phyloP scores from a whole-genome alignment of 2,797 vertebrate genomes.

The Hybognathus amarus region DNA sequence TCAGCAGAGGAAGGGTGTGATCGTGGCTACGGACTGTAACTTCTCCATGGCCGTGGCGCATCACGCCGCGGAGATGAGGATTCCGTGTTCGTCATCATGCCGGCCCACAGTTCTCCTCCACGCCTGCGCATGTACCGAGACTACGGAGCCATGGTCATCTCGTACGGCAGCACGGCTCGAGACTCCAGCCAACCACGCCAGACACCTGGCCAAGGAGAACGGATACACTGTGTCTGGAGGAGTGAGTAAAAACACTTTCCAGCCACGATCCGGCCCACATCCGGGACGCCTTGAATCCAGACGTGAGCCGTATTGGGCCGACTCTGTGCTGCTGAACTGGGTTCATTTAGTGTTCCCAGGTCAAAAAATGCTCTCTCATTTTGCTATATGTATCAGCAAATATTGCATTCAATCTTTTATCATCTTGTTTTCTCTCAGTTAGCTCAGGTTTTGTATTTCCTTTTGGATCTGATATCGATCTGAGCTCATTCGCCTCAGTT shows the following conservation, averaged over 20 bases:
- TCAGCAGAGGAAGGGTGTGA: constrained; percentile 91
- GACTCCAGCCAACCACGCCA: constrained; percentile 83
- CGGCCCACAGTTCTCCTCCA: constrained; percentile 76
- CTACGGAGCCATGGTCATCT: constrained; percentile 88
- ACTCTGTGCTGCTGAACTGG: no score
- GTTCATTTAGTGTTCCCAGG: neutral
- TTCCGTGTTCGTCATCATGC: constrained; percentile 90
- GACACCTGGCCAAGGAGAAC: constrained; percentile 83
- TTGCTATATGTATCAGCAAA: neutral
- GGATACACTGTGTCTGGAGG: constrained; percentile 88
- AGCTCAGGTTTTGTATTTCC: neutral
- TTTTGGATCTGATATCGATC: neutral
- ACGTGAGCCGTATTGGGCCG: no score
- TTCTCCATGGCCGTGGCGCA: constrained; percentile 91
- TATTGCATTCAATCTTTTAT: neutral
- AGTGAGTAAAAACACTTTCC: constrained; percentile 72
- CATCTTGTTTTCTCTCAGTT: neutral
- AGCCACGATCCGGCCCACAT: no score
- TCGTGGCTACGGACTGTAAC: constrained; percentile 86
- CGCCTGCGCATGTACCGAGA: constrained; percentile 85
- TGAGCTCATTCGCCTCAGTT: neutral
- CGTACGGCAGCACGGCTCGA: constrained; percentile 78
- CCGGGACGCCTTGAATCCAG: no score
- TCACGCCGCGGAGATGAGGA: constrained; percentile 82
- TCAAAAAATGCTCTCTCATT: neutral